These are phyloP conservation scores for Xestia ashworthii DNA, from an alignment of 2,888 invertebrate species.

Conservation along the genomic window DNA sequence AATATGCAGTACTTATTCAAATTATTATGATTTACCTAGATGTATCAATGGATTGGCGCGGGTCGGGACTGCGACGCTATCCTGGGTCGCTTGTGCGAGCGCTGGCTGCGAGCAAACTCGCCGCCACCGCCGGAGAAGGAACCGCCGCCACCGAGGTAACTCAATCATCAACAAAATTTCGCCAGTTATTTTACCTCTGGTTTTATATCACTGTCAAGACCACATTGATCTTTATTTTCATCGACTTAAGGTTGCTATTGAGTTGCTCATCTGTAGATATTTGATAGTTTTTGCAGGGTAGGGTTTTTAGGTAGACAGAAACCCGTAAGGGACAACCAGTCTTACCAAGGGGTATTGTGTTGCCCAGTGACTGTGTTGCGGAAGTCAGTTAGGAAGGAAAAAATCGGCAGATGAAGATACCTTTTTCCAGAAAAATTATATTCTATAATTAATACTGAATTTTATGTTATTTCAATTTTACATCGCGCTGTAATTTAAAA, in stretches of 20 bases:
- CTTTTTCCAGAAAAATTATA: background rate
- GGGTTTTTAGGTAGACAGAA: background rate
- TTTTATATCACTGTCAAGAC: background rate
- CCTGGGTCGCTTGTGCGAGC: conserved; percentile 93
- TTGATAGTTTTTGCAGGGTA: background rate
- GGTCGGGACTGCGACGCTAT: conserved; percentile 97
- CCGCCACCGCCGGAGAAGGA: conserved; percentile 75
- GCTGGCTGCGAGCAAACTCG: conserved; percentile 93
- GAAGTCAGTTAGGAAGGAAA: background rate
- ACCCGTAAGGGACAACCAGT: background rate
- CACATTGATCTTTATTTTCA: background rate
- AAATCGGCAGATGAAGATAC: background rate
- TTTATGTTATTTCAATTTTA: no score
- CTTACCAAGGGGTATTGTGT: background rate
- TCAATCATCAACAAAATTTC: background rate
- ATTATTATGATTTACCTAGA: conserved; percentile 71
- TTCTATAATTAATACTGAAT: no score
- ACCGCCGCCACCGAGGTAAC: conserved; percentile 81
- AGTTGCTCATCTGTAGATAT: background rate
- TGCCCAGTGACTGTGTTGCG: no score
- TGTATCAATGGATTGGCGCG: conserved; percentile 98
- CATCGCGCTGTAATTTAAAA: no score
- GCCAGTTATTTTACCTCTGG: background rate
- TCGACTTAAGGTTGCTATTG: background rate
- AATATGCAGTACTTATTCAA: background rate